Conservation (phyloP, 2,113 vertebrate species). For the Oryzias woworae region DNA sequence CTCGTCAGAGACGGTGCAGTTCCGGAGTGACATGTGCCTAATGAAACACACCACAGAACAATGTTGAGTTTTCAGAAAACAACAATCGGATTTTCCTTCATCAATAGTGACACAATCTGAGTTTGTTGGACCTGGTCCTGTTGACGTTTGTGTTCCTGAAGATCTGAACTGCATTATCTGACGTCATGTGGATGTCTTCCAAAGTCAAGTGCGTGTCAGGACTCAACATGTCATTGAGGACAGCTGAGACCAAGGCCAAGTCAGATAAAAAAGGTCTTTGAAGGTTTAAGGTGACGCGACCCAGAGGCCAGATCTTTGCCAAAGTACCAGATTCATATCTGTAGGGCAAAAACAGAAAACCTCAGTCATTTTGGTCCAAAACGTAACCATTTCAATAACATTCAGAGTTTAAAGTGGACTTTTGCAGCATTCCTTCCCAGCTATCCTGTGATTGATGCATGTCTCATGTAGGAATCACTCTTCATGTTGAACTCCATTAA, state of each 20-base stretch:
- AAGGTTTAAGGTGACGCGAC: conserved; percentile 42
- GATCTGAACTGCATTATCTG: conserved; percentile 13
- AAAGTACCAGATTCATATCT: conserved; percentile 55
- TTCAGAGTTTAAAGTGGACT: too few species aligned
- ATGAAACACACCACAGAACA: not conserved
- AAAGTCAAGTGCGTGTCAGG: conserved; percentile 45
- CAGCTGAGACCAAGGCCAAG: not conserved
- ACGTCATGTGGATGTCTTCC: conserved; percentile 32
- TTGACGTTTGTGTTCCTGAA: conserved; percentile 1
- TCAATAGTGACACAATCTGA: not conserved
- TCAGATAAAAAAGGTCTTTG: conserved; percentile 23
- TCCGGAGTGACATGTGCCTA: conserved; percentile 32
- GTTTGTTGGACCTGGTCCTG: conserved; percentile 41
- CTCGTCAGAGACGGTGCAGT: conserved; percentile 28
- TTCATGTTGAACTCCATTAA: too few species aligned
- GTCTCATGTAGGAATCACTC: too few species aligned
- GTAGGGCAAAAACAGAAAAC: conserved; percentile 1
- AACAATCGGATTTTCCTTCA: not conserved
- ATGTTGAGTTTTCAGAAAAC: not conserved
- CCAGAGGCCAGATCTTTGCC: conserved; percentile 46
- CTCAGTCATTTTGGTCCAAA: too few species aligned
- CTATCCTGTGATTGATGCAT: too few species aligned
- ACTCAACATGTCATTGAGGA: conserved; percentile 46
- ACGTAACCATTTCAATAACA: too few species aligned
- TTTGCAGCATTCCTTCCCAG: too few species aligned